Conservation (phyloP, 2,113 vertebrate species). For the Pelecanus crispus region DNA sequence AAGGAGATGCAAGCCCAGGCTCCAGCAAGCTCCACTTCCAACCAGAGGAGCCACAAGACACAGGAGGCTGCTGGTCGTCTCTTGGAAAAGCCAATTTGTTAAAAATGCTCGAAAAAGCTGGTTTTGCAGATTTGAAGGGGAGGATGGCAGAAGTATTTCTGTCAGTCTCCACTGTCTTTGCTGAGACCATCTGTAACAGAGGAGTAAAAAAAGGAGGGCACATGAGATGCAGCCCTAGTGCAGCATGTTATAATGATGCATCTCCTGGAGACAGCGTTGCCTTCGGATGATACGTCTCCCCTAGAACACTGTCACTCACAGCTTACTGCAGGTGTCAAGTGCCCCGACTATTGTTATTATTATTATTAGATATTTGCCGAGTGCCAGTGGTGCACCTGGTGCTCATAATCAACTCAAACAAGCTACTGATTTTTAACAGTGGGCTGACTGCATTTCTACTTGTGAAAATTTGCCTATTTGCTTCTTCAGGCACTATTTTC, state of each 20-base stretch:
- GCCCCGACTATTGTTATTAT: constrained; percentile 13
- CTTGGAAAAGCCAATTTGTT: neutral
- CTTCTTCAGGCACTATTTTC: neutral
- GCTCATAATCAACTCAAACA: constrained; percentile 46
- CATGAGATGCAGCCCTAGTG: neutral
- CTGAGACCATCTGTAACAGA: neutral
- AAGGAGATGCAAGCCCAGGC: neutral
- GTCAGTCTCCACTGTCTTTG: neutral
- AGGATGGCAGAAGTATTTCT: neutral
- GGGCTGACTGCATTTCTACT: neutral
- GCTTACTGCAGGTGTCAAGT: constrained; percentile 47
- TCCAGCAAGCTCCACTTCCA: neutral
- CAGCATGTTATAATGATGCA: neutral
- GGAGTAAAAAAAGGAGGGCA: neutral
- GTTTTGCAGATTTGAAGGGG: neutral
- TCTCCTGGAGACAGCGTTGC: neutral
- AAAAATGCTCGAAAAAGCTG: neutral
- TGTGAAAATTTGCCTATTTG: constrained; percentile 36
- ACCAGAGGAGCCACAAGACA: neutral
- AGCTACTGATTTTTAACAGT: constrained; percentile 46
- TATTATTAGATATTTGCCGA: constrained; percentile 18
- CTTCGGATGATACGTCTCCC: neutral
- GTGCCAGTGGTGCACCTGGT: neutral
- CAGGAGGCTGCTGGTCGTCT: neutral
- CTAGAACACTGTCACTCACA: constrained; percentile 38